Base-by-base conservation (phyloP, 2,797 vertebrate species). In the Capromys pilorides region DNA sequence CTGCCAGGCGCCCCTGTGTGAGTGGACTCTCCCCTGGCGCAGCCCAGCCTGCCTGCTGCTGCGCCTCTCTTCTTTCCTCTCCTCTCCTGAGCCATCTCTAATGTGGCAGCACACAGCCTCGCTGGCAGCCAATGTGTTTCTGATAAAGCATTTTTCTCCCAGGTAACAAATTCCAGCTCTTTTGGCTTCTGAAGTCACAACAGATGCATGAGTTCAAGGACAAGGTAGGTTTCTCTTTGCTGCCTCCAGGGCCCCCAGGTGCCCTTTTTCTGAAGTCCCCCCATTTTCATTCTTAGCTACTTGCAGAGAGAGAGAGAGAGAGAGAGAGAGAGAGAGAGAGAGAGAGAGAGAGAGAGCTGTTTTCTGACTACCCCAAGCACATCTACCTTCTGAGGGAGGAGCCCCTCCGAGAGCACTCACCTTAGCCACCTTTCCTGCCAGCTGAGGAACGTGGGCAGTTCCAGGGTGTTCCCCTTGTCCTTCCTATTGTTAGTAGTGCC, bases 71-170 rank as follows among this genome's bases (percentile, higher is more conserved):
- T 39, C 82, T 6, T 61, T 41, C 28, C n/a, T 18, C 78, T 41
- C 75, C 31, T 85, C 91, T 86, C 78, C 59, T 45, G 88, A 90
- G 49, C 91, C 79, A 59, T 95, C 93, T 92, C 41, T 66, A 96
- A 91, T 31, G 66, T 84, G 95, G 94, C 96, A 86, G 64, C 3
- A 13, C 16, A 16, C 83, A 41, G 94, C 94, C 97, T 95, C 96
- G 80, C 95, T 84, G 2, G 95, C 95, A 92, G 97, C 96, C 98
- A 98, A 98, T 98, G 97, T 98, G 98, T 97, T 98, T 98, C 97
- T 98, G 97, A 98, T 98, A 98, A 97, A 98, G 86, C 90, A 90
- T 89, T 97, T 97, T n/a, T 95, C 97, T 96, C 90, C 79, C 90
- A 80, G 87, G 97, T 97, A 98, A 98, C 98, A 95, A 97, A 97